Base-by-base conservation (phyloP, 1,140 invertebrate species). In the Sitophilus oryzae region DNA sequence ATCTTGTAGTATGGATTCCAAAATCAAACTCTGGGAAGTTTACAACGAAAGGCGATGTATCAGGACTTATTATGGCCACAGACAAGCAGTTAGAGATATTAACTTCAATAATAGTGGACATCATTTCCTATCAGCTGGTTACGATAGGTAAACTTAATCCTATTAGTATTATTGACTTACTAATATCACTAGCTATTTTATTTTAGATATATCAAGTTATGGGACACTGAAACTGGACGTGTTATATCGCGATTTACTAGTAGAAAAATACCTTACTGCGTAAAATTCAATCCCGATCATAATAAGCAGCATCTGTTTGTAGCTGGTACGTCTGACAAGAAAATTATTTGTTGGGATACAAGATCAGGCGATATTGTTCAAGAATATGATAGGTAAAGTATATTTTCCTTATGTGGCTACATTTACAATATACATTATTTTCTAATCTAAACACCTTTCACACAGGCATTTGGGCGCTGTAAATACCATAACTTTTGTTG, bases 341-440 rank as follows among this genome's bases (percentile, higher is more conserved):
- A 99, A 77, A 99, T 99, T 67, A 89, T 98, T 66, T 98, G 94
- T 76, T 99, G 96, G 95, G 97, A 99, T 71, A 89, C 81, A 6
- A 76, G 96, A 45, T 88, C 85, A 48, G 94, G 93, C 10, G 95
- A 98, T 74, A 89, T 98, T 66, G 91, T 91, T 18, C 95, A 99
- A 74, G 96, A 99, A 77, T 99, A 99, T 74, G 96, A 99, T 75
- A 78, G 50, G 50, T 52, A 36, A 43, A 16, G 4, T 42, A 2
- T 20, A 19, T 20, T 2, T 30, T 30, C 5, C 5, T 30, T 30
- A 30, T 30, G 25, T 11, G 11, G 25, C 5, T 11, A 30, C 5
- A 5, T 30, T 30, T 6, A 6, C 11, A 6, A 30, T 30, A 6
- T 30, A n/a, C 11, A 30, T 30, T 30, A 30, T 30, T 30, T 30